These are phyloP conservation scores for Rhagophthalmus giganteus DNA, from an alignment of 2,888 invertebrate genomes.

Conservation along the genomic window DNA sequence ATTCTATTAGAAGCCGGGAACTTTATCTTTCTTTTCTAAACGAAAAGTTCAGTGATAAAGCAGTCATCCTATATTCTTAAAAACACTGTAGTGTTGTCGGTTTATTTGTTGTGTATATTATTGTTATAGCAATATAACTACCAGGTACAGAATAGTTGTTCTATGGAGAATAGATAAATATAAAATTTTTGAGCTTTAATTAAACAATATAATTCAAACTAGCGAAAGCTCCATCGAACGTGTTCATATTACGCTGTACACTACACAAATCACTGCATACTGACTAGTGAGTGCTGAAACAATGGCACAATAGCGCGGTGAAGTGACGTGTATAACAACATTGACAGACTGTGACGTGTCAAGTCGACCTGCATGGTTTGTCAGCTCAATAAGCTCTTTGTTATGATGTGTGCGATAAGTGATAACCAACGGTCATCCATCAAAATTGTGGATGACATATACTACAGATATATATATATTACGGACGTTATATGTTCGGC, in stretches of 20 bases:
- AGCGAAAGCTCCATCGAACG: slow-evolving; percentile 13
- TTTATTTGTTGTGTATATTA: no score
- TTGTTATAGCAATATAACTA: no score
- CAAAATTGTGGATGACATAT: slow-evolving; percentile 46
- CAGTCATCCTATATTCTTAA: slow-evolving; percentile 16
- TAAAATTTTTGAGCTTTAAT: no score
- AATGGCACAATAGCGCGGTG: slow-evolving; percentile 47
- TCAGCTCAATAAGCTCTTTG: slow-evolving; percentile 47
- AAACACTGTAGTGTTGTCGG: no score
- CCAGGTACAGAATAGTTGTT: no score
- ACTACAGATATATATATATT: not conserved
- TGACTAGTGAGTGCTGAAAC: slow-evolving; percentile 35
- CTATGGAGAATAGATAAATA: no score
- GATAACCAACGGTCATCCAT: slow-evolving; percentile 48
- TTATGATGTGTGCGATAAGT: slow-evolving; percentile 40
- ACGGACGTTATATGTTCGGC: not conserved
- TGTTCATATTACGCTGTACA: slow-evolving; percentile 23
- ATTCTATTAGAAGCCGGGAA: slow-evolving; percentile 20
- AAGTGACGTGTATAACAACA: slow-evolving; percentile 49
- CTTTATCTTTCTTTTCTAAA: slow-evolving; percentile 9
- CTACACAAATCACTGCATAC: slow-evolving; percentile 30
- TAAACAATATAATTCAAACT: not conserved
- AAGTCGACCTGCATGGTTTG: slow-evolving; percentile 46
- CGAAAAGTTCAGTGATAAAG: slow-evolving; percentile 19
- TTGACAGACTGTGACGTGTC: slow-evolving; percentile 49